A percentile compares a stretch with the other conserved stretches of the same genome.
Conservation (phyloP, 2,113 vertebrate species). For the Carassius auratus region DNA sequence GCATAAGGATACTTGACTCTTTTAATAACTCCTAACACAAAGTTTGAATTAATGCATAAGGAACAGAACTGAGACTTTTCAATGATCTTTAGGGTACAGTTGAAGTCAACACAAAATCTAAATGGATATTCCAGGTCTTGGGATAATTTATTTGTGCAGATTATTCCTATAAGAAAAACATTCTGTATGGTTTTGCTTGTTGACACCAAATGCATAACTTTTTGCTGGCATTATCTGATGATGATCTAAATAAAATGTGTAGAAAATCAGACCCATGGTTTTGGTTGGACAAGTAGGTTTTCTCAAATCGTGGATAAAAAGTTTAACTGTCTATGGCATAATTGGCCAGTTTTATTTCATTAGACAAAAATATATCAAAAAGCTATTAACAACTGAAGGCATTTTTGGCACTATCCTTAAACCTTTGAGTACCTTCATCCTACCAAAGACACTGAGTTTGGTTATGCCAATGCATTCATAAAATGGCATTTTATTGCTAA, state of each 20-base stretch:
- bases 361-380: not conserved
- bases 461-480: too few relatives aligned
- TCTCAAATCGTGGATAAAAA: too few relatives aligned
- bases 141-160: not conserved
- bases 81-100: not conserved
- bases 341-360: too few relatives aligned
- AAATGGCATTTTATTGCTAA: too few relatives aligned
- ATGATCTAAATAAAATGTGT: too few relatives aligned
- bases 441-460: too few relatives aligned
- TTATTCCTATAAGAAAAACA: not conserved
- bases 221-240: too few relatives aligned
- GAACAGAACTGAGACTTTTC: not conserved
- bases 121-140: not conserved
- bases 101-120: not conserved
- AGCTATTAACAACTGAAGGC: not conserved
- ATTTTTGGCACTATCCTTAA: not conserved
- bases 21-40: not conserved
- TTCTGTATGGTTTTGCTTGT: not conserved
- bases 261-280: too few relatives aligned
- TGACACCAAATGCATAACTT: not conserved
- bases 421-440: too few relatives aligned
- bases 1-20: conserved; percentile 1
- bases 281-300: too few relatives aligned
- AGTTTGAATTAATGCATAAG: not conserved
- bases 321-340: too few relatives aligned